These are phyloP conservation scores for Drosophila anomelani DNA, from an alignment of 2,888 invertebrate species.

Conservation along the genomic window DNA sequence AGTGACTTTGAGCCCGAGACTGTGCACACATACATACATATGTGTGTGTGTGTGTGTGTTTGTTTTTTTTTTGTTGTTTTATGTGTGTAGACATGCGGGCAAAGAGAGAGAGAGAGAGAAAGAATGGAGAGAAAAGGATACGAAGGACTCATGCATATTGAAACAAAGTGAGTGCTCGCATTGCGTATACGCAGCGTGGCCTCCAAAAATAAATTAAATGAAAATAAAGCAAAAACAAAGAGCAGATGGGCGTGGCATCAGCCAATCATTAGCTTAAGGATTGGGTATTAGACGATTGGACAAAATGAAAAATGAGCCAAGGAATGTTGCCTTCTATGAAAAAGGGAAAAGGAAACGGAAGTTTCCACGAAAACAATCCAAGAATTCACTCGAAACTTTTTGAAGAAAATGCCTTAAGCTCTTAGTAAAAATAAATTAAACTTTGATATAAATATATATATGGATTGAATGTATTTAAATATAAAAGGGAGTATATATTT, in stretches of 20 bases:
- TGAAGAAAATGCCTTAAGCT: background rate
- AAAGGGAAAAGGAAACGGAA: background rate
- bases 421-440: background rate
- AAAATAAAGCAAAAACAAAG: conserved; percentile 5
- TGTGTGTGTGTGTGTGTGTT: conserved; percentile 1
- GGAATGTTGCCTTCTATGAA: background rate
- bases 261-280: conserved; percentile 64
- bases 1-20: conserved; percentile 65
- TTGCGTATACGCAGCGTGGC: conserved; percentile 68
- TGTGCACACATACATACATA: conserved; percentile 11
- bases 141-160: conserved; percentile 69
- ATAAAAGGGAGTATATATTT: background rate
- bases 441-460: background rate
- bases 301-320: conserved; percentile 1
- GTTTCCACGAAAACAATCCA: background rate
- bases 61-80: background rate
- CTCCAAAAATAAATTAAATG: conserved; percentile 41
- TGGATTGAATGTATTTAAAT: background rate
- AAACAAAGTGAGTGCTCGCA: conserved; percentile 68
- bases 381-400: background rate
- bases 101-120: background rate
- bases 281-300: conserved; percentile 4
- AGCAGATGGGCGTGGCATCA: conserved; percentile 29
- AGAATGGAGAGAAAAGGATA: conserved; percentile 8
- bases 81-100: conserved; percentile 10